These are phyloP conservation scores for Paedocypris sp. DNA, from an alignment of 2,113 vertebrate species.

Conservation along the genomic window DNA sequence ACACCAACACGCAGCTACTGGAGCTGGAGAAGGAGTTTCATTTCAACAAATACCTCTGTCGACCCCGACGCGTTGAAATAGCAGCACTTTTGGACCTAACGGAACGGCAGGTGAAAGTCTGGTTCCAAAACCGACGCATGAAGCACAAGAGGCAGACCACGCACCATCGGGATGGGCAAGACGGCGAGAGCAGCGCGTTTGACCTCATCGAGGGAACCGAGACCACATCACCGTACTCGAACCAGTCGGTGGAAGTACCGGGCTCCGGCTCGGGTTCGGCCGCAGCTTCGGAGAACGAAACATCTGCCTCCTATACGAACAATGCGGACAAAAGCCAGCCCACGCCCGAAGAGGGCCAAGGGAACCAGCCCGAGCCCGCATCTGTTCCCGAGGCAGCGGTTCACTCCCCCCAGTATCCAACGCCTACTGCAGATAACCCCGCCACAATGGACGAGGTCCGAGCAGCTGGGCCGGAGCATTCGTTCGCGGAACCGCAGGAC, in stretches of 20 bases:
- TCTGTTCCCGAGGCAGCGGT: conserved; percentile 38
- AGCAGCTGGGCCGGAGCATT: conserved; percentile 40
- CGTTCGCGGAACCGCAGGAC: conserved; percentile 55
- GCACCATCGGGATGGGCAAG: conserved; percentile 68
- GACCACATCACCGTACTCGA: conserved; percentile 59
- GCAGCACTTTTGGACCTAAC: conserved; percentile 86
- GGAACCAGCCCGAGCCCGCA: conserved; percentile 39
- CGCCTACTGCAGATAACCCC: conserved; percentile 44
- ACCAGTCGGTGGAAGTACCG: conserved; percentile 53
- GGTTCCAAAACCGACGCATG: conserved; percentile 97
- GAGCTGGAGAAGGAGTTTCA: conserved; percentile 98
- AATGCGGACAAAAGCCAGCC: conserved; percentile 57
- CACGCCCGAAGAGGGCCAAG: conserved; percentile 47
- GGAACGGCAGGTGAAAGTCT: conserved; percentile 93
- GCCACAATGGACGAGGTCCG: conserved; percentile 37
- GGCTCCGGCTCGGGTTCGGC: conserved; percentile 47
- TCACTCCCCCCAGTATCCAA: conserved; percentile 43
- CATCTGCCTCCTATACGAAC: conserved; percentile 44
- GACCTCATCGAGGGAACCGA: conserved; percentile 66
- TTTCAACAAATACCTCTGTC: conserved; percentile 91
- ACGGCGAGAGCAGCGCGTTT: conserved; percentile 57
- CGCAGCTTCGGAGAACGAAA: conserved; percentile 47
- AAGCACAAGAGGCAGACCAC: conserved; percentile 90
- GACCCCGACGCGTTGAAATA: conserved; percentile 87
- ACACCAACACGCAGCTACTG: conserved; percentile 93